phyloP scores from a whole-genome alignment of 2,888 invertebrate genomes.

The Phyllotreta cruciferae region DNA sequence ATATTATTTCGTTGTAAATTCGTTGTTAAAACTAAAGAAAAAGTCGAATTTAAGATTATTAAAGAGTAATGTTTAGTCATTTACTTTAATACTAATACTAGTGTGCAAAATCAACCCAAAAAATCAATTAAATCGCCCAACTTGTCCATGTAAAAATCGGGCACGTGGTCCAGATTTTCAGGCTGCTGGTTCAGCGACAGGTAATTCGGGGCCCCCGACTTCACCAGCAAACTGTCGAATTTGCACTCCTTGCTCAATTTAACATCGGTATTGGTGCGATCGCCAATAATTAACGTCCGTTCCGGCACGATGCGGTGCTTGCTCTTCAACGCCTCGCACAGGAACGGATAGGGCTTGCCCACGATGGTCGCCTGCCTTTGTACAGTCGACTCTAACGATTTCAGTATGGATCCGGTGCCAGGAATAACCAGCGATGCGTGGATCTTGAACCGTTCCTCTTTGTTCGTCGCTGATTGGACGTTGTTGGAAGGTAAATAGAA shows the following conservation, averaged over 20 bases:
- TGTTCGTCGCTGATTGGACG: neutral
- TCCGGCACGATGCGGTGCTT: conserved; percentile 78
- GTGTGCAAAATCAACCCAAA: conserved; percentile 49
- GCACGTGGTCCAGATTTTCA: conserved; percentile 67
- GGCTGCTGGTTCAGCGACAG: conserved; percentile 43
- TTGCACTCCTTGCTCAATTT: conserved; percentile 87
- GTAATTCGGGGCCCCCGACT: conserved; percentile 79
- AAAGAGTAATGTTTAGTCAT: too few relatives aligned
- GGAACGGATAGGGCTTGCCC: conserved; percentile 89
- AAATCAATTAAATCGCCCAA: conserved; percentile 68
- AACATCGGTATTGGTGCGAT: conserved; percentile 92
- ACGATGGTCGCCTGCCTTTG: conserved; percentile 80
- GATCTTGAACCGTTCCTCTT: conserved; percentile 54
- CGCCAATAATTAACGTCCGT: conserved; percentile 90
- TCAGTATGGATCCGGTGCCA: conserved; percentile 82
- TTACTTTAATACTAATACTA: too few relatives aligned
- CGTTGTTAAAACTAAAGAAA: too few relatives aligned
- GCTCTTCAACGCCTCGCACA: conserved; percentile 74
- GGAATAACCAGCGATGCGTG: conserved; percentile 55
- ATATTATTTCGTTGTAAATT: too few relatives aligned
- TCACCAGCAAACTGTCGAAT: conserved; percentile 85
- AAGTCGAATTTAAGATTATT: too few relatives aligned
- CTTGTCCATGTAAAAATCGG: conserved; percentile 74
- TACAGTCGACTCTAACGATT: conserved; percentile 83
- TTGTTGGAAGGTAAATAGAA: too few relatives aligned